Conservation (phyloP, 2,797 vertebrate species). For the Tenualosa ilisha region DNA sequence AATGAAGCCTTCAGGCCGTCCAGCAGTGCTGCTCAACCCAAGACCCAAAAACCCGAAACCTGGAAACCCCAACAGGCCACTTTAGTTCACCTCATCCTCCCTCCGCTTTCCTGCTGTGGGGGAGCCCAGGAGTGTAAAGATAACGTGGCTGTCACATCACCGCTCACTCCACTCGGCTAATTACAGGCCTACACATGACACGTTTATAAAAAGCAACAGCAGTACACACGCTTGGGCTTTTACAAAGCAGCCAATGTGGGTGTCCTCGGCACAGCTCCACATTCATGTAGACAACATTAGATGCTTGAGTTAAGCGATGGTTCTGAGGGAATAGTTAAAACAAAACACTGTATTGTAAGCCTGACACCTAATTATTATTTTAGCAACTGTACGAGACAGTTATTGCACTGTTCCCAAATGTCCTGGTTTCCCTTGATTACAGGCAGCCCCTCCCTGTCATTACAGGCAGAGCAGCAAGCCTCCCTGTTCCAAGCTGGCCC, state of each 20-base stretch:
- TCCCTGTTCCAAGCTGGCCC: not conserved
- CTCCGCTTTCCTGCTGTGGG: slow-evolving; percentile 30
- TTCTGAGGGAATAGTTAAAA: not conserved
- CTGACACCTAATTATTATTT: not conserved
- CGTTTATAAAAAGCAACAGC: not conserved
- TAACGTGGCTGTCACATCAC: slow-evolving; percentile 6
- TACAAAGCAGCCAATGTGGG: slow-evolving; percentile 1
- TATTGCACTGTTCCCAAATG: not conserved
- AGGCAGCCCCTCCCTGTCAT: slow-evolving; percentile 8
- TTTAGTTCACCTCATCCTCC: slow-evolving; percentile 21
- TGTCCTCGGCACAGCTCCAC: not conserved
- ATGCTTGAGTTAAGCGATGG: not conserved
- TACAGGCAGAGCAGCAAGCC: not conserved
- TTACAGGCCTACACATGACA: not conserved
- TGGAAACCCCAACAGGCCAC: not conserved
- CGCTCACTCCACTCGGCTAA: not conserved
- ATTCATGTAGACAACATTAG: not conserved
- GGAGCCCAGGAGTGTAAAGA: not conserved
- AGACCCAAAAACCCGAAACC: slow-evolving; percentile 21
- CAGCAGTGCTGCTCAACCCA: slow-evolving; percentile 37
- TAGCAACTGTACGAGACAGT: not conserved
- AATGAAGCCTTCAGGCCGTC: slow-evolving; percentile 55
- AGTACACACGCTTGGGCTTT: not conserved
- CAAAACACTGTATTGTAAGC: not conserved
- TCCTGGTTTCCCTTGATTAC: not conserved